phyloP scores from a whole-genome alignment of 2,888 invertebrate species.

The Dermolepida albohirtum region DNA sequence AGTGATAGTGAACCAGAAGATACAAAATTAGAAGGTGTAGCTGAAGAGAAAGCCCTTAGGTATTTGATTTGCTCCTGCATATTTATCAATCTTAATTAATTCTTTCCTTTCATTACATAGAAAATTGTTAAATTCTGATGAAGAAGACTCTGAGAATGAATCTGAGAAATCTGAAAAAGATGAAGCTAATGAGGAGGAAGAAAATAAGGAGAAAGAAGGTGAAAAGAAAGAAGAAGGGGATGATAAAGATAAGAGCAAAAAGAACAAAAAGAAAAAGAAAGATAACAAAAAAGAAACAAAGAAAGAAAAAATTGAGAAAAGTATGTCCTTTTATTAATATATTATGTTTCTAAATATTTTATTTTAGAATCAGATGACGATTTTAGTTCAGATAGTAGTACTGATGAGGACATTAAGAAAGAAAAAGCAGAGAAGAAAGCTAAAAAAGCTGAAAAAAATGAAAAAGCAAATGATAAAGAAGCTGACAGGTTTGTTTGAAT shows the following conservation, averaged over 20 bases:
- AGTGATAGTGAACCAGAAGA: slow-evolving; percentile 82
- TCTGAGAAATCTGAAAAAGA: slow-evolving; percentile 82
- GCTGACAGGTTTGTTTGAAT: slow-evolving; percentile 56
- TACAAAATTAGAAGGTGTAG: slow-evolving; percentile 82
- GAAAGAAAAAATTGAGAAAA: slow-evolving; percentile 70
- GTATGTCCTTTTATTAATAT: slow-evolving; percentile 10
- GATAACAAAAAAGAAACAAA: slow-evolving; percentile 70
- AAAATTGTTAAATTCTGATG: slow-evolving; percentile 88
- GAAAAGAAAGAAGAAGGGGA: slow-evolving; percentile 67
- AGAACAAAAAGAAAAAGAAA: slow-evolving; percentile 71
- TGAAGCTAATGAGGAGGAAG: slow-evolving; percentile 76
- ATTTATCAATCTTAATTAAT: slow-evolving; percentile 33
- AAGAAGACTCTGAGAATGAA: slow-evolving; percentile 88
- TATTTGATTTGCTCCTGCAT: slow-evolving; percentile 50
- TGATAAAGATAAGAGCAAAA: slow-evolving; percentile 74
- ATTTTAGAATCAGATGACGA: slow-evolving; percentile 75
- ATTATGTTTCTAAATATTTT: slow-evolving; percentile 37
- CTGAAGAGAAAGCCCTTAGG: slow-evolving; percentile 75
- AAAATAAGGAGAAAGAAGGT: slow-evolving; percentile 77
- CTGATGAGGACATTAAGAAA: slow-evolving; percentile 77
- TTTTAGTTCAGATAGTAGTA: slow-evolving; percentile 77
- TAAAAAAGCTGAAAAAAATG: slow-evolving; percentile 63
- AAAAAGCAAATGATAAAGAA: slow-evolving; percentile 63
- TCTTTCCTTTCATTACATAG: slow-evolving; percentile 59
- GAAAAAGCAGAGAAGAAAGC: slow-evolving; percentile 66